These are phyloP conservation scores for Leptopterna dolabrata DNA, from an alignment of 2,888 invertebrate genomes.

Conservation along the genomic window DNA sequence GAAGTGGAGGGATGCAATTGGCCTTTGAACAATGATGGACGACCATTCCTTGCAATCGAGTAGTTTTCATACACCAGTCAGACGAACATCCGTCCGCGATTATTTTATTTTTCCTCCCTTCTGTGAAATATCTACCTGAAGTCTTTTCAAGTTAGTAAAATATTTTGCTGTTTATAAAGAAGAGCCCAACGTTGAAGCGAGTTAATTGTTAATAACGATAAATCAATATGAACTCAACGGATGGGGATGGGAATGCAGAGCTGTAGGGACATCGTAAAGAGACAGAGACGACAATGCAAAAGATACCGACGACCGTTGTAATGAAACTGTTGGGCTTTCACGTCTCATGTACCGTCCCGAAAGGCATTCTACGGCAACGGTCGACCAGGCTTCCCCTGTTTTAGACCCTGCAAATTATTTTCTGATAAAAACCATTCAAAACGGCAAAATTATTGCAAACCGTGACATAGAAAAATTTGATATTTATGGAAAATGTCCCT, in stretches of 20 bases:
- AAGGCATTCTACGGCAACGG: neutral
- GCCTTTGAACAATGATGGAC: neutral
- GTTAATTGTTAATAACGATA: slow-evolving; percentile 41
- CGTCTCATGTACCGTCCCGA: neutral
- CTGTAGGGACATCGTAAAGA: slow-evolving; percentile 16
- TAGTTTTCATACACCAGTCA: neutral
- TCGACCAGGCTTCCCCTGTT: too few species aligned
- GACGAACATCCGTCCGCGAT: neutral
- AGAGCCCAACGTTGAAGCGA: neutral
- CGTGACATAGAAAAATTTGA: neutral
- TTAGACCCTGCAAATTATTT: too few species aligned
- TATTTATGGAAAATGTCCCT: neutral
- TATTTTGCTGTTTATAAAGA: neutral
- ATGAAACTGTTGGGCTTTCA: neutral
- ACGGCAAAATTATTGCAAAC: too few species aligned
- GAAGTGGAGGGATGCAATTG: neutral
- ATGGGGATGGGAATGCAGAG: neutral
- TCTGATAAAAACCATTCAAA: too few species aligned
- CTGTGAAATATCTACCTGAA: neutral
- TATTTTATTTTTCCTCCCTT: neutral
- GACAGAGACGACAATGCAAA: neutral
- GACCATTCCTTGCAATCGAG: neutral
- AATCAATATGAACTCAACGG: neutral
- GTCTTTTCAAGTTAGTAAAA: neutral
- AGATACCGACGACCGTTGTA: slow-evolving; percentile 20